A percentile compares a stretch with the other conserved stretches of the same genome.
Conservation (phyloP, 2,113 vertebrate species). For the Alouatta palliata region DNA sequence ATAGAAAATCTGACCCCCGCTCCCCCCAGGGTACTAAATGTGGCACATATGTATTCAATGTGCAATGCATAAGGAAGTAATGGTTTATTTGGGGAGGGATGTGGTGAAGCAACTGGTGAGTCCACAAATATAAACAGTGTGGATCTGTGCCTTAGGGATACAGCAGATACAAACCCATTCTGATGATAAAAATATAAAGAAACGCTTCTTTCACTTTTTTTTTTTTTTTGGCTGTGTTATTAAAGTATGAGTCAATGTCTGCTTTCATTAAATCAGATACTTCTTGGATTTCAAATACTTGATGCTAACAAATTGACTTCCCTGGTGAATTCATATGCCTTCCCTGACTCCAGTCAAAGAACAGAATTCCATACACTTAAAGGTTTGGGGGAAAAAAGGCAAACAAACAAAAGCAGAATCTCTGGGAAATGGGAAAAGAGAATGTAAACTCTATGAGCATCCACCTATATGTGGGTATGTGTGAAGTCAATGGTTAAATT, state of each 20-base stretch:
- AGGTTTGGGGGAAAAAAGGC: background rate
- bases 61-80: constrained; percentile 33
- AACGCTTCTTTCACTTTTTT: constrained; percentile 17
- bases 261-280: constrained; percentile 52
- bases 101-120: background rate
- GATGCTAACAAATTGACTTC: constrained; percentile 57
- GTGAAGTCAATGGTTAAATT: background rate
- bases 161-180: constrained; percentile 54
- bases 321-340: constrained; percentile 27
- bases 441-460: background rate
- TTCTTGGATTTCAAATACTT: constrained; percentile 63
- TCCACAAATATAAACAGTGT: constrained; percentile 59
- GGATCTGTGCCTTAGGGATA: constrained; percentile 59
- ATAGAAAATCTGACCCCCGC: background rate
- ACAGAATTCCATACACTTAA: constrained; percentile 13
- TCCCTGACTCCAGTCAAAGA: constrained; percentile 41
- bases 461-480: background rate
- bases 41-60: constrained; percentile 60
- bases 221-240: constrained; percentile 20
- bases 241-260: constrained; percentile 46
- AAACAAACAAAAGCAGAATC: background rate
- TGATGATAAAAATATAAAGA: constrained; percentile 37
- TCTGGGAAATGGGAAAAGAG: background rate
- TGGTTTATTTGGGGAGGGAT: constrained; percentile 30
- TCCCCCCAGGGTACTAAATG: constrained; percentile 5